A percentile compares a stretch with the other conserved stretches of the same genome.
phyloP scores from a whole-genome alignment of 2,113 vertebrate genomes.

The Engystomops pustulosus region DNA sequence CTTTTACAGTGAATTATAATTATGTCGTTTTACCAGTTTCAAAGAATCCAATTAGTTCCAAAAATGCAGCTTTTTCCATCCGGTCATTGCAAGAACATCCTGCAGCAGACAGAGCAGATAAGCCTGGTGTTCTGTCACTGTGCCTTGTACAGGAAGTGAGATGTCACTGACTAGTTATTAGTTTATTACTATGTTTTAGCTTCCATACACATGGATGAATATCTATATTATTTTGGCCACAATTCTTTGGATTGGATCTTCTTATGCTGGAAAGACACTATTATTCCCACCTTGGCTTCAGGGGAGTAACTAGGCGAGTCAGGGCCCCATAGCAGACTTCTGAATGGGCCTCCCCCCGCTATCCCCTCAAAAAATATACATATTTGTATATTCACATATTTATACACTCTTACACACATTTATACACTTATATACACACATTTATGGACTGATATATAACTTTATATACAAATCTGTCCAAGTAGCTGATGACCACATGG shows the following conservation, averaged over 20 bases:
- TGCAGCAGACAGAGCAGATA: not conserved
- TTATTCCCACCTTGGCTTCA: too few relatives aligned
- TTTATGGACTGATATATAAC: too few relatives aligned
- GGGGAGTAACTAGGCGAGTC: too few relatives aligned
- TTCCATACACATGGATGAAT: not conserved
- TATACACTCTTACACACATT: too few relatives aligned
- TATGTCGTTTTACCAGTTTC: constrained; percentile 28
- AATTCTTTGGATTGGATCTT: not conserved
- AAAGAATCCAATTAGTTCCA: constrained; percentile 22
- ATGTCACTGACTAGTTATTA: not conserved
- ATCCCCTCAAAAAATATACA: too few relatives aligned
- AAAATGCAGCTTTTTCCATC: not conserved
- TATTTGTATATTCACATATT: too few relatives aligned
- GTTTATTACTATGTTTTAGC: not conserved
- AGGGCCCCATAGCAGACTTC: too few relatives aligned
- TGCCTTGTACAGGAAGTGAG: not conserved
- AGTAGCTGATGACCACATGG: too few relatives aligned
- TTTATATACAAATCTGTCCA: too few relatives aligned
- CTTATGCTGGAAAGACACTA: not conserved
- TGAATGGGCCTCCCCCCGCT: too few relatives aligned
- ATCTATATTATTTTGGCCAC: not conserved
- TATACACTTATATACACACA: too few relatives aligned
- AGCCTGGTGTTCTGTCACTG: not conserved
- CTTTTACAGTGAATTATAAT: not conserved
- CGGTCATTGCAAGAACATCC: not conserved